Conservation (phyloP, 2,888 invertebrate species). For the Drosophila merina region DNA sequence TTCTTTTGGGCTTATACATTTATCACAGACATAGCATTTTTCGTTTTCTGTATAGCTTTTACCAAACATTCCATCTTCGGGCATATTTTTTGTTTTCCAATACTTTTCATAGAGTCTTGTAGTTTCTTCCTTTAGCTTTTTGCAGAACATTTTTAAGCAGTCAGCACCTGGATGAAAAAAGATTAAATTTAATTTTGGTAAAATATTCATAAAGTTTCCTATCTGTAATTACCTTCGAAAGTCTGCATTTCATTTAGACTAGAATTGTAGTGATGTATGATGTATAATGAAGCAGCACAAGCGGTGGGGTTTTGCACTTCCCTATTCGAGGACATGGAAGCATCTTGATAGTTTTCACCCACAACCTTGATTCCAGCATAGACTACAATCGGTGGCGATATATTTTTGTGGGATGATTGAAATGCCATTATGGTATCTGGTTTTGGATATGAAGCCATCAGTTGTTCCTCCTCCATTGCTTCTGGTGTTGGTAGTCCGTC, state of each 20-base stretch:
- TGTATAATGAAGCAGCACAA: slow-evolving; percentile 4
- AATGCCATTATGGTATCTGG: background rate
- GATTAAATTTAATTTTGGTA: background rate
- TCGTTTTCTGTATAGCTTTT: background rate
- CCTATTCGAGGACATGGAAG: background rate
- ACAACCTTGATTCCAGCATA: slow-evolving; percentile 5
- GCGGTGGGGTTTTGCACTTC: background rate
- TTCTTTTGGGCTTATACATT: background rate
- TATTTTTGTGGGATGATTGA: background rate
- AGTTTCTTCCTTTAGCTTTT: background rate
- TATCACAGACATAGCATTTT: background rate
- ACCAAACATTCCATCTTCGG: background rate
- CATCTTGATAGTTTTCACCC: background rate
- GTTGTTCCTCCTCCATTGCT: background rate
- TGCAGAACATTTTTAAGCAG: slow-evolving; percentile 7
- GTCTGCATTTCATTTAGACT: background rate
- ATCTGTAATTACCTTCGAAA: background rate
- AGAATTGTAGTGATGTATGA: slow-evolving; percentile 3
- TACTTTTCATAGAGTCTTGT: background rate
- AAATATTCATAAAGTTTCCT: background rate
- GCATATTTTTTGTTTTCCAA: background rate
- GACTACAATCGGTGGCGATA: background rate
- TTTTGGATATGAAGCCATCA: background rate
- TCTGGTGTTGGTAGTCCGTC: background rate
- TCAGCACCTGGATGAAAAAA: background rate